phyloP scores from a whole-genome alignment of 2,888 invertebrate species.

The Notocelia uddmanniana region DNA sequence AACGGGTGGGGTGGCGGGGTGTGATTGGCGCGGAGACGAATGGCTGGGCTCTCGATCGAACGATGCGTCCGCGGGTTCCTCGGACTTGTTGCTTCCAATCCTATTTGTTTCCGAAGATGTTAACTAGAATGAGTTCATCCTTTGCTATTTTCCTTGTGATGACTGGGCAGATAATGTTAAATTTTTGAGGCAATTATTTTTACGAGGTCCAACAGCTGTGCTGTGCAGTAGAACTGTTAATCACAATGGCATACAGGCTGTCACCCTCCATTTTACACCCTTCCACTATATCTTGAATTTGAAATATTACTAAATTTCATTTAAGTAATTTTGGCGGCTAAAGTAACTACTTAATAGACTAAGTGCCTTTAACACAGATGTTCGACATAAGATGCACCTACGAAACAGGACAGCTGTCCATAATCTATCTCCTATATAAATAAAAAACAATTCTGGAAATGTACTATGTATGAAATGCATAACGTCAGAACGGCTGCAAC shows the following conservation, averaged over 20 bases:
- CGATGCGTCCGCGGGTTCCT: constrained; percentile 69
- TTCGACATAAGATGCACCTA: no score
- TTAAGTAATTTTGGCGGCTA: no score
- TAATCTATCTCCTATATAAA: no score
- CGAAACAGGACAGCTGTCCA: no score
- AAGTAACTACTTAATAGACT: no score
- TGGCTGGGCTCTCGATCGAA: constrained; percentile 67
- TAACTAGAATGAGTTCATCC: constrained; percentile 35
- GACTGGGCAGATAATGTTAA: not conserved
- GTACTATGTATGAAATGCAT: no score
- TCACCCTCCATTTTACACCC: not conserved
- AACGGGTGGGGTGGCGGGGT: constrained; percentile 45
- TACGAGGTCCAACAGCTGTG: no score
- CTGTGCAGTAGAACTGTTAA: no score
- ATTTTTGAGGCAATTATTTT: not conserved
- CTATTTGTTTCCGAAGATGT: constrained; percentile 55
- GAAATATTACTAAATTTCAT: no score
- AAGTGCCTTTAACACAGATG: no score
- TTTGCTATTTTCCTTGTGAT: constrained; percentile 1
- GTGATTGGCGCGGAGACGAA: constrained; percentile 69
- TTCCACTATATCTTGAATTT: not conserved
- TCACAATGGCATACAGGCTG: not conserved
- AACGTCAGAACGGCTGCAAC: no score
- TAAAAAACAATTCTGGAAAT: no score
- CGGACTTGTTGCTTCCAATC: constrained; percentile 77